These are phyloP conservation scores for Gambelia wislizenii DNA, from an alignment of 2,797 vertebrate genomes.

Conservation along the genomic window DNA sequence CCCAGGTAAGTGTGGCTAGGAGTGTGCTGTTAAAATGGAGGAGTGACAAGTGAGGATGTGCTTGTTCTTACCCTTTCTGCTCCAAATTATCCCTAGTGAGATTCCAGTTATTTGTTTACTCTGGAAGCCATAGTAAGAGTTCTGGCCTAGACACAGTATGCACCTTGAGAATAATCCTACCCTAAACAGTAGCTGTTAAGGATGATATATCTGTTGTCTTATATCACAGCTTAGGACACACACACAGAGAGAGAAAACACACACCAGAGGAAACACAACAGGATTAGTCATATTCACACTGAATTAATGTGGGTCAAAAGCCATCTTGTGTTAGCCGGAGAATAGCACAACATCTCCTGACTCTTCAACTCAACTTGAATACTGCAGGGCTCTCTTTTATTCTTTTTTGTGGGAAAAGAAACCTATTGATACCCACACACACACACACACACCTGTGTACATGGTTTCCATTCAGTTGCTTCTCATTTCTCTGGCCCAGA, in stretches of 20 bases:
- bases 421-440: neutral
- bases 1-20: neutral
- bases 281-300: conserved; percentile 1
- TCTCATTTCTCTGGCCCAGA: neutral
- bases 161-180: neutral
- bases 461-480: neutral
- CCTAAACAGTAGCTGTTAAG: neutral
- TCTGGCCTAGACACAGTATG: neutral
- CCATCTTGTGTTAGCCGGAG: neutral
- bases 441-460: neutral
- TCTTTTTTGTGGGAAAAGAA: neutral
- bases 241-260: neutral
- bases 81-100: neutral
- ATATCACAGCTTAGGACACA: neutral
- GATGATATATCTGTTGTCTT: neutral
- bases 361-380: conserved; percentile 18
- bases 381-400: neutral
- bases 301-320: conserved; percentile 10
- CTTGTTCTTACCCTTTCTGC: neutral
- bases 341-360: neutral
- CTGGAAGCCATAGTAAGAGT: neutral
- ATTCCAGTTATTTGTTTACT: neutral
- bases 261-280: neutral
- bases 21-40: neutral
- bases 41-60: neutral